Evolutionary conservation across 2,797 vertebrate genomes (phyloP), one percentile per base, ranked within the genome.

Genomic region (Hybognathus amarus): DNA sequence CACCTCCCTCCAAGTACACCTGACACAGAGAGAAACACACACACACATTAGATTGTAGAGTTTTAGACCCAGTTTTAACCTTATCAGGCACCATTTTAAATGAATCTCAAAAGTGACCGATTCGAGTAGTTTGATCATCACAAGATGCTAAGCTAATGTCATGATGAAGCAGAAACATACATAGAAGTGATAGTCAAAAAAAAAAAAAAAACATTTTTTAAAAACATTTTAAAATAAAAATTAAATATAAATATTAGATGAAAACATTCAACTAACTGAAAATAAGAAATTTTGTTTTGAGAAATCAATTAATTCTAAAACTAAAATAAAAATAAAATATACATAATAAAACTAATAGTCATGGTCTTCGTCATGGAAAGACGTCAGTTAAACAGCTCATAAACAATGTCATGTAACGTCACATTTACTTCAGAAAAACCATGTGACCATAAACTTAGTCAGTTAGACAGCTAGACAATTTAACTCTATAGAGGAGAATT

Each of bases 1-100:
- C 40, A 99, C 97, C 85, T 99, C 98, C 90, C 98, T 96, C 92
- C 98, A 96, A n/a, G 92, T 99, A 99, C 54, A 99, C 97, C 98
- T 99, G 92, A 47, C 5, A 17, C 45, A 36, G 1, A 67, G 24
- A 79, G 22, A 63, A 9, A 33, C 1, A 47, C 11, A 33, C 50
- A 24, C 50, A 54, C 47, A 36, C 50, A 2, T 38, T 64, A 27
- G 13, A 63, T 3, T 9, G n/a, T n/a, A n/a, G 13, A 20, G 6
- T 11, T 36, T 33, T 33, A 64, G 30, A 33, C 11, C 2, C n/a
- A 13, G 56, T 12, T 59, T 59, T 59, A 24, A 56, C 56, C n/a
- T 24, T 59, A 1, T 59, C 52, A 56, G 20, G 52, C 40, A 42
- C 40, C 1, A 54, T n/a, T 56, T 56, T n/a, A 24, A 59, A 59